phyloP scores from a whole-genome alignment of 2,113 vertebrate genomes.

The Bucco capensis region DNA sequence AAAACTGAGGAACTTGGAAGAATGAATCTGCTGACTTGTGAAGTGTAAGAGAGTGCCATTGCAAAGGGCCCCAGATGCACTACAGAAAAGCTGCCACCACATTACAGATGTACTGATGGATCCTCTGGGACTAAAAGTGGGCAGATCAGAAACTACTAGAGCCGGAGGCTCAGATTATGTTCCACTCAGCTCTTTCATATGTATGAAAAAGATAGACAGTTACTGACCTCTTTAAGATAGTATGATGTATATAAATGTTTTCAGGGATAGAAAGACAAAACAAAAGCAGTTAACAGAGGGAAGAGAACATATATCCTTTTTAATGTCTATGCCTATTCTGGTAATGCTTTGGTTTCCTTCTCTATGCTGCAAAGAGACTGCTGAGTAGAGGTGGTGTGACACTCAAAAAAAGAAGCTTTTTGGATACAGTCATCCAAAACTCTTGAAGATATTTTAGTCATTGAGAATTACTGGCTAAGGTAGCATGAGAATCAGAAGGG shows the following conservation, averaged over 20 bases:
- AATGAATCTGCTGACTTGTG: not conserved
- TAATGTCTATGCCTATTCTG: not conserved
- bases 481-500: not conserved
- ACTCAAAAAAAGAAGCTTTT: not conserved
- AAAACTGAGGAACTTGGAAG: not conserved
- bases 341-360: not conserved
- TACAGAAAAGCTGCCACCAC: not conserved
- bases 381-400: not conserved
- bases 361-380: not conserved
- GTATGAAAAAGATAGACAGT: not conserved
- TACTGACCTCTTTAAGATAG: conserved; percentile 23
- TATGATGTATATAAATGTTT: not conserved
- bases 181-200: not conserved
- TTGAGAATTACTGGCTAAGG: not conserved
- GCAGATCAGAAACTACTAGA: not conserved
- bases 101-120: not conserved
- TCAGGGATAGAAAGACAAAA: not conserved
- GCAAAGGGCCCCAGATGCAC: not conserved
- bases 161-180: not conserved
- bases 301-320: not conserved
- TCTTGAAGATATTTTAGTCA: not conserved
- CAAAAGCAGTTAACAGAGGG: not conserved
- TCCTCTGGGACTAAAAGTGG: not conserved
- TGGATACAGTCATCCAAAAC: not conserved
- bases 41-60: not conserved